Percentiles rank a stretch among this genome's conserved stretches.
These are phyloP conservation scores for Microtus richardsoni DNA, from an alignment of 2,113 vertebrate genomes.

Conservation along the genomic window DNA sequence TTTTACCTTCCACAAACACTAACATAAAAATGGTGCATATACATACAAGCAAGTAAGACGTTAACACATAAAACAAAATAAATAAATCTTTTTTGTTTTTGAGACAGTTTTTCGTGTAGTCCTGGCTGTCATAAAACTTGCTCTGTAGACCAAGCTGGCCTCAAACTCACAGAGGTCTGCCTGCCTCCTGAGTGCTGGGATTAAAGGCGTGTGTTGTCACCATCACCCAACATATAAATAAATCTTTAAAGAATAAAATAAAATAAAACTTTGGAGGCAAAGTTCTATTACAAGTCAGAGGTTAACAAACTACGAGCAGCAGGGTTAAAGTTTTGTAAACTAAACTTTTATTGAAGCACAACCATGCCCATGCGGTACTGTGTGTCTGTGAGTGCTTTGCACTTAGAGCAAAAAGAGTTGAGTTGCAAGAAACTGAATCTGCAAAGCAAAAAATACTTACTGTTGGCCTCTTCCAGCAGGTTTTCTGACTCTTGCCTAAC, in stretches of 20 bases:
- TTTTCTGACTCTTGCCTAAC: not conserved
- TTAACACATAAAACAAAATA: not conserved
- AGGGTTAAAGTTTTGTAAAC: not conserved
- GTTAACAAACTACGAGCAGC: not conserved
- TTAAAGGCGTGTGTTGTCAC: not conserved
- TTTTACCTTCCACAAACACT: not conserved
- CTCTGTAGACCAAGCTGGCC: not conserved
- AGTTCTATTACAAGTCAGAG: not conserved
- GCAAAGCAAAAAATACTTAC: not conserved
- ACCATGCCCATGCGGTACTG: not conserved
- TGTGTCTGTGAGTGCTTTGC: not conserved
- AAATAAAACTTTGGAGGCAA: not conserved
- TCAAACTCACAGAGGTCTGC: not conserved
- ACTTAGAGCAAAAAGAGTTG: not conserved
- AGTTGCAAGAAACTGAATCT: not conserved
- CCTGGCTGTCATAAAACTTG: not conserved
- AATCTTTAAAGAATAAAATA: not conserved
- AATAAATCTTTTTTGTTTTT: too few species aligned
- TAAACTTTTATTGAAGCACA: not conserved
- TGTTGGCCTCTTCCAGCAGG: not conserved
- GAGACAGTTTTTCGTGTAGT: not conserved
- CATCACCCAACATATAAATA: not conserved
- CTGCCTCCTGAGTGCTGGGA: not conserved
- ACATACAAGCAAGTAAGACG: not conserved
- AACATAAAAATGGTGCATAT: not conserved